Evolutionary conservation across 1,140 invertebrate species (phyloP).

Genomic region (Lucilia sericata): DNA sequence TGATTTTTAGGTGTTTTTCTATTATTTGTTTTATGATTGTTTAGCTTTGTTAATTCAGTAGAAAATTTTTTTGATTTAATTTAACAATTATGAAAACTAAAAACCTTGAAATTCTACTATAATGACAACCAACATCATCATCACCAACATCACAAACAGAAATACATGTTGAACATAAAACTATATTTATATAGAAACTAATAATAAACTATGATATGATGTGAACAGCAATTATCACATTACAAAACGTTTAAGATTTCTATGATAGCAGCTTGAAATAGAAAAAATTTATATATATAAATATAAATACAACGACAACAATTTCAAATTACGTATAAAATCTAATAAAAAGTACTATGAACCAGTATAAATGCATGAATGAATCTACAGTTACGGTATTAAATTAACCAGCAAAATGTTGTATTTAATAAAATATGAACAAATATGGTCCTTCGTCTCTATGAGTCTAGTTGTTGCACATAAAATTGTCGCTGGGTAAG

Average conservation of each 20-base stretch:
- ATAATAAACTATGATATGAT: not conserved
- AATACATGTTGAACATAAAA: not conserved
- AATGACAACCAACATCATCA: constrained; percentile 22
- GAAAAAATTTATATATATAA: not conserved
- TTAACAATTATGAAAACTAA: constrained; percentile 1
- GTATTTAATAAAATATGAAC: too few relatives aligned
- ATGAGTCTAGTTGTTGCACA: too few relatives aligned
- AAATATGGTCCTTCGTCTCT: too few relatives aligned
- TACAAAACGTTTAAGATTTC: constrained; percentile 43
- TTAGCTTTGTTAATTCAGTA: not conserved
- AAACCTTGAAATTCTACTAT: constrained; percentile 39
- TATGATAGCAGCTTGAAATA: not conserved
- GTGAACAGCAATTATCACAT: constrained; percentile 36
- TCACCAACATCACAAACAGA: not conserved
- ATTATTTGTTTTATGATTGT: not conserved
- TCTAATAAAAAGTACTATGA: not conserved
- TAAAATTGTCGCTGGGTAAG: too few relatives aligned
- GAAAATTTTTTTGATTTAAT: not conserved
- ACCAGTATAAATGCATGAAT: constrained; percentile 31
- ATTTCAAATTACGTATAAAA: not conserved
- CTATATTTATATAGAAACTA: too few relatives aligned
- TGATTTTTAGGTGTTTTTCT: not conserved
- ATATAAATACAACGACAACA: not conserved
- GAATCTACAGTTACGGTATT: not conserved
- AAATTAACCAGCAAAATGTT: too few relatives aligned